These are phyloP conservation scores for Hipposideros armiger DNA, from an alignment of 2,113 vertebrate species.

Conservation along the genomic window DNA sequence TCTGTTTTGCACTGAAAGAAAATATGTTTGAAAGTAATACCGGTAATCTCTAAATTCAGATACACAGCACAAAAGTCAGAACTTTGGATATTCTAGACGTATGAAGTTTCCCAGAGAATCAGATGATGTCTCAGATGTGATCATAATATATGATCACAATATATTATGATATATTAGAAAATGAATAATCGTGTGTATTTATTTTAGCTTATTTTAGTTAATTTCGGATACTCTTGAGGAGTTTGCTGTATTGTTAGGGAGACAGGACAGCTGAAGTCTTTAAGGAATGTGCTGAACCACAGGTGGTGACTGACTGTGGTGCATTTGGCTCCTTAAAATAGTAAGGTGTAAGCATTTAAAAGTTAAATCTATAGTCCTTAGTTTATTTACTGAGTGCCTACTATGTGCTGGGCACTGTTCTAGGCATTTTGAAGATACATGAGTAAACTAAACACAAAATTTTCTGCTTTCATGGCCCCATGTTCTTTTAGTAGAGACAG, in stretches of 20 bases:
- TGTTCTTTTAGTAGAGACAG: not conserved
- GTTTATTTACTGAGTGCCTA: not conserved
- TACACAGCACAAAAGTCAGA: not conserved
- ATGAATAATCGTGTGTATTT: not conserved
- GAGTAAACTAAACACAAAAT: slow-evolving; percentile 21
- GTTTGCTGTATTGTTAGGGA: not conserved
- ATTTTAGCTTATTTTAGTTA: slow-evolving; percentile 27
- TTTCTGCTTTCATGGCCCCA: not conserved
- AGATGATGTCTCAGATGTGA: slow-evolving; percentile 10
- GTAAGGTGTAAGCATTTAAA: slow-evolving; percentile 29
- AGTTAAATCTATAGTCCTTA: not conserved
- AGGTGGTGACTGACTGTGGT: not conserved
- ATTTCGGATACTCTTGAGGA: not conserved
- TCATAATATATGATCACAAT: not conserved
- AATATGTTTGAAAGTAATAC: not conserved
- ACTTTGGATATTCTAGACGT: not conserved
- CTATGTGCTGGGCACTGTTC: not conserved
- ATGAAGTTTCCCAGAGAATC: slow-evolving; percentile 19
- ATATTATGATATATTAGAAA: not conserved
- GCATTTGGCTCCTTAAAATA: not conserved
- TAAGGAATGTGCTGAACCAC: not conserved
- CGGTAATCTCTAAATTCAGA: not conserved
- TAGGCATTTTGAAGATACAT: slow-evolving; percentile 4
- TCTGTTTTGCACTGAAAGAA: not conserved
- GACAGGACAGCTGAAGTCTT: not conserved